Conservation (phyloP, 2,888 invertebrate species). For the Sicus ferrugineus region DNA sequence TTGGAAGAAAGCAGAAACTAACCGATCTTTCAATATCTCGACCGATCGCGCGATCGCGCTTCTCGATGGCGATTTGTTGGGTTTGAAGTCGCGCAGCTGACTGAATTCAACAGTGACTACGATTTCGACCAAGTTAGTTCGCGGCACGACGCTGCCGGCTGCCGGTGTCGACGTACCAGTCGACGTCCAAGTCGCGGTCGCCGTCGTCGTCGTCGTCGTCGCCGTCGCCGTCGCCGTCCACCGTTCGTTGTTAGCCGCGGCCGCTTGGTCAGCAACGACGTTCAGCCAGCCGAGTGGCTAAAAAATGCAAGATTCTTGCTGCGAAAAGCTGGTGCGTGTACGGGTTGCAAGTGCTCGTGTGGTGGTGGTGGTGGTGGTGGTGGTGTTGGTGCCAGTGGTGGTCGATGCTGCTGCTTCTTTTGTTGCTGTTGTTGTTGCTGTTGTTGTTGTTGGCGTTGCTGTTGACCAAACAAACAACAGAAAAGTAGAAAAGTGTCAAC, state of each 20-base stretch:
- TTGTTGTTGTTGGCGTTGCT: background rate
- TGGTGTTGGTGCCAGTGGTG: background rate
- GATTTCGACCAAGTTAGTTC: conserved; percentile 43
- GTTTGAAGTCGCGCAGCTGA: conserved; percentile 46
- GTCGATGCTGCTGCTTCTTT: background rate
- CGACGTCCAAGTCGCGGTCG: background rate
- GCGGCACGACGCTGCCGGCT: background rate
- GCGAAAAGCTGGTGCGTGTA: background rate
- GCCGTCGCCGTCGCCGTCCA: conserved; percentile 15
- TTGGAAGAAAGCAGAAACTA: conserved; percentile 16
- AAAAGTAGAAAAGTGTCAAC: too few relatives aligned
- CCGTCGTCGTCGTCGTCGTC: conserved; percentile 21
- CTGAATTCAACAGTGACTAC: conserved; percentile 42
- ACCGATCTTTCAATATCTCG: conserved; percentile 18
- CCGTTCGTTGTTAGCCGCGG: background rate
- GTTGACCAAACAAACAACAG: background rate
- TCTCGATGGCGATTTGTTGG: conserved; percentile 29
- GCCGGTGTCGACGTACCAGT: background rate
- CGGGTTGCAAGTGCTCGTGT: background rate
- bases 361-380: background rate
- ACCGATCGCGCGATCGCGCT: conserved; percentile 15
- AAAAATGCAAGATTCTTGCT: conserved; percentile 13
- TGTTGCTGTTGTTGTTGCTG: background rate
- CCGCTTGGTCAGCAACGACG: background rate
- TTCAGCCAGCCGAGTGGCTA: background rate